A percentile compares a stretch with the other conserved stretches of the same genome.
Conservation (phyloP, 2,113 vertebrate genomes). For the Marmota flaviventris region DNA sequence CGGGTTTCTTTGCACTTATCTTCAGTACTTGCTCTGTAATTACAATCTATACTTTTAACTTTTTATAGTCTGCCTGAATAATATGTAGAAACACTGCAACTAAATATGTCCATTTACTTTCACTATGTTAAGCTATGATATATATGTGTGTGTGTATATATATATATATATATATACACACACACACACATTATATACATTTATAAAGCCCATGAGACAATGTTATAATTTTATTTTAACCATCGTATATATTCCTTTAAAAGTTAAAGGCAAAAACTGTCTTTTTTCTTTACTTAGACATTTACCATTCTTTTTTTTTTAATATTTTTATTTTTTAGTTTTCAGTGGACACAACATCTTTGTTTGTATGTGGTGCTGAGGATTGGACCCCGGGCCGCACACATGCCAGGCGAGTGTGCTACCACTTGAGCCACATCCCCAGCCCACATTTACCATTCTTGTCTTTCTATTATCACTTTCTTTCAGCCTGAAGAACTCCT, state of each 20-base stretch:
- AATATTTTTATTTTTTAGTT: too few species aligned
- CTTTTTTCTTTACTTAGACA: background rate
- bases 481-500: background rate
- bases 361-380: too few species aligned
- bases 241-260: background rate
- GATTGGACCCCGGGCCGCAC: too few species aligned
- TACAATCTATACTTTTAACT: background rate
- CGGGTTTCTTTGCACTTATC: background rate
- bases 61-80: constrained; percentile 15
- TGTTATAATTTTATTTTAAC: constrained; percentile 18
- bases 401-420: too few species aligned
- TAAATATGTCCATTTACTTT: background rate
- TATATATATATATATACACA: background rate
- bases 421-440: too few species aligned
- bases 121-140: background rate
- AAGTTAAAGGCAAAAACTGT: background rate
- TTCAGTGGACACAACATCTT: too few species aligned
- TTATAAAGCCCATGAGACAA: background rate
- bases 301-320: background rate
- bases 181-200: background rate
- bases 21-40: constrained; percentile 26
- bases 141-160: too few species aligned
- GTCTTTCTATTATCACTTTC: background rate
- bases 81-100: background rate
- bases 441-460: background rate